Base-by-base conservation (phyloP, 2,797 vertebrate genomes). In the Pampus argenteus region DNA sequence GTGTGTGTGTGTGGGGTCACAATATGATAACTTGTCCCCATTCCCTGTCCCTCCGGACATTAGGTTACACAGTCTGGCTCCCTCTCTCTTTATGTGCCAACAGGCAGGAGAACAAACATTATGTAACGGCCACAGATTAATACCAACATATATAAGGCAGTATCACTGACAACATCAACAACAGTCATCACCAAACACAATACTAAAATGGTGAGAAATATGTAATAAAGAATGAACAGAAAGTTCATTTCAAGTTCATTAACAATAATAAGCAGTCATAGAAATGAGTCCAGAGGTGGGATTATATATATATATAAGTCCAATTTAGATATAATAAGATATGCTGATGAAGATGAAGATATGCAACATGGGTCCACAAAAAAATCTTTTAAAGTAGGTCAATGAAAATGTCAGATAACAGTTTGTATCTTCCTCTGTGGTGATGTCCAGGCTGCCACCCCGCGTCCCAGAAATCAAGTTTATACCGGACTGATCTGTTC, bases 1-100 rank as follows among this genome's bases (percentile, higher is more conserved):
- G 42, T n/a, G n/a, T n/a, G n/a, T n/a, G n/a, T n/a, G 25, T 59
- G 56, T 36, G 45, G 2, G 56, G 58, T 69, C 34, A 78, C 52
- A 40, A 18, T 70, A 51, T 52, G 29, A 75, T 60, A 61, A 64
- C 55, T 56, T 62, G 31, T 55, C 45, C 25, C 5, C n/a, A 18
- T 54, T 66, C 26, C 17, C 56, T 52, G 29, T 74, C 38, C 51
- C 61, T 47, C 29, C 2, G 7, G 17, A 59, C 13, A 25, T 6
- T 7, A 45, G 25, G 40, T 59, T 34, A 48, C 23, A 25, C 17
- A 31, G 31, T 20, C 34, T 1, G 9, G 20, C 54, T 70, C 10
- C 9, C n/a, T 56, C 14, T 11, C 51, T 44, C 28, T 65, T 45
- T 67, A 45, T 64, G 40, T 48, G 20, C n/a, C 36, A 51, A 22